A percentile compares a stretch with the other conserved stretches of the same genome.
These are phyloP conservation scores for Luperina testacea DNA, from an alignment of 2,888 invertebrate species.

Conservation along the genomic window DNA sequence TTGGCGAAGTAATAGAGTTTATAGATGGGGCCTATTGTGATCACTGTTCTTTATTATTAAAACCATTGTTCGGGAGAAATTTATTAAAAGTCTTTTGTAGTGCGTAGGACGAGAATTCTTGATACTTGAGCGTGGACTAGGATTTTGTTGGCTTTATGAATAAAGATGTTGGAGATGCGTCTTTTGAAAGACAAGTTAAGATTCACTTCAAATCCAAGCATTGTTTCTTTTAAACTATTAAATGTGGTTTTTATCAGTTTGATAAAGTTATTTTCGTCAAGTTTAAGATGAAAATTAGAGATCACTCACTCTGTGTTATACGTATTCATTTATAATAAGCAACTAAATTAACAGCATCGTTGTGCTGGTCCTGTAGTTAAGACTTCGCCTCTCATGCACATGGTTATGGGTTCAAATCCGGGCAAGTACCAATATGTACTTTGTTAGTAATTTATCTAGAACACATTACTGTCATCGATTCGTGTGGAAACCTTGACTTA, in stretches of 20 bases:
- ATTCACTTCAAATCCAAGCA: background rate
- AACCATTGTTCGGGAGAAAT: constrained; percentile 43
- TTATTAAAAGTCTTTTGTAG: constrained; percentile 34
- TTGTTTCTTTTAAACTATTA: background rate
- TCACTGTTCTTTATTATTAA: constrained; percentile 52
- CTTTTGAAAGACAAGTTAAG: background rate
- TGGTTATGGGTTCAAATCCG: background rate
- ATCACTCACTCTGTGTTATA: background rate
- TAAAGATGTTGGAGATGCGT: background rate
- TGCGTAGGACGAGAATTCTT: constrained; percentile 9
- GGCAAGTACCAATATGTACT: background rate
- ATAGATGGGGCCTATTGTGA: constrained; percentile 60
- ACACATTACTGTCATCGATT: background rate
- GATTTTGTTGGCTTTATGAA: background rate
- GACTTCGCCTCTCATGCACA: background rate
- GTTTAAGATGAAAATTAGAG: background rate
- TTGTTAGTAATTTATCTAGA: background rate
- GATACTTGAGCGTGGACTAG: constrained; percentile 16
- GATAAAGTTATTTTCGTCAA: background rate
- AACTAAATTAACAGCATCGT: background rate
- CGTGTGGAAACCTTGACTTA: background rate
- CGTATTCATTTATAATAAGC: background rate
- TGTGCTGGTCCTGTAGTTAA: background rate
- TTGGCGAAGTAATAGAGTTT: constrained; percentile 55
- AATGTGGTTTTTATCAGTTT: background rate